Evolutionary conservation across 1,140 invertebrate genomes (phyloP).

Genomic region (Arion vulgaris): DNA sequence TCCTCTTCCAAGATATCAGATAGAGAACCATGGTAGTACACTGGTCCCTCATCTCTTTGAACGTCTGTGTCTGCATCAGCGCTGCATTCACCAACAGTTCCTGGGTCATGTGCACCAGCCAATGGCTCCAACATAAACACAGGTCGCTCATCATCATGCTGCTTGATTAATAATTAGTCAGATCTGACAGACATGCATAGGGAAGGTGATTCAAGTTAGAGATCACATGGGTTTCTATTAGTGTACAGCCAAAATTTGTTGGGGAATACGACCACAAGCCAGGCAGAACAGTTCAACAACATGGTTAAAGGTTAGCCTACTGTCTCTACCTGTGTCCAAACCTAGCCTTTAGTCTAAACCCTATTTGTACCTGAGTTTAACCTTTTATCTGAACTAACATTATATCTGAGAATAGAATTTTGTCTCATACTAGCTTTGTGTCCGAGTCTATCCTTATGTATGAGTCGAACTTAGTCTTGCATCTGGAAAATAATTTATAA

Average conservation of each 20-base stretch:
- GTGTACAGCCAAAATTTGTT: neutral
- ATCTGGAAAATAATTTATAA: no score
- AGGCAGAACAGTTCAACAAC: neutral
- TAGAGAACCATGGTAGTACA: constrained; percentile 59
- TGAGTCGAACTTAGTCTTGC: no score
- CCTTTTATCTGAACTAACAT: no score
- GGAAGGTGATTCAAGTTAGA: neutral
- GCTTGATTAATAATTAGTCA: constrained; percentile 29
- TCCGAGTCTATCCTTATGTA: no score
- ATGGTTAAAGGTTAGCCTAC: no score
- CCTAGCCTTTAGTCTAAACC: no score
- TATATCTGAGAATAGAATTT: no score
- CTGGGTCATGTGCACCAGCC: neutral
- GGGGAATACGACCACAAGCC: neutral
- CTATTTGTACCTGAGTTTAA: no score
- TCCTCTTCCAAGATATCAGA: constrained; percentile 69
- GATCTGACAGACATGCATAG: constrained; percentile 23
- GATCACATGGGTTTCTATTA: neutral
- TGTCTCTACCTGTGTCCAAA: no score
- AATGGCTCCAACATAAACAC: constrained; percentile 89
- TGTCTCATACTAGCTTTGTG: no score
- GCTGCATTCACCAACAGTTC: constrained; percentile 32
- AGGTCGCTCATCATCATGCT: constrained; percentile 79
- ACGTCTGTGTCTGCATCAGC: constrained; percentile 39
- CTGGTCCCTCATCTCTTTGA: constrained; percentile 40